Evolutionary conservation across 2,113 vertebrate genomes (phyloP).

Genomic region (Bubo blakistoni): DNA sequence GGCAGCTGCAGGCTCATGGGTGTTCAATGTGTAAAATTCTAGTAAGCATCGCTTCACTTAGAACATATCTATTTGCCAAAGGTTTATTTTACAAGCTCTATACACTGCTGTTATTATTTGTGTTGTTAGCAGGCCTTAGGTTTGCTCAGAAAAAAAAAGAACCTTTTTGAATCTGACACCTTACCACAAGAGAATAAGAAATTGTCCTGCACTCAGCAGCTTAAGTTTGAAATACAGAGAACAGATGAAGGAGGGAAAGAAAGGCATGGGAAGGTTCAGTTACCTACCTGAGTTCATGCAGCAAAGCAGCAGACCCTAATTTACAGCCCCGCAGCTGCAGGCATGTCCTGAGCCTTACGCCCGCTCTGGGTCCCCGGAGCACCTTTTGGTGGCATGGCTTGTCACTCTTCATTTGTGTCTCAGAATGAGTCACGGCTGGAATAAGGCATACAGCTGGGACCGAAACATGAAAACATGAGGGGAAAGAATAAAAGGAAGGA

Average conservation of each 20-base stretch:
- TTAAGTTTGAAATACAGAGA: background rate
- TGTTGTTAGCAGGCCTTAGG: background rate
- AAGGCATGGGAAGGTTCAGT: background rate
- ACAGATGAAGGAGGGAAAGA: background rate
- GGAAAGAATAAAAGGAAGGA: background rate
- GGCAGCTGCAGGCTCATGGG: background rate
- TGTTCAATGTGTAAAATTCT: background rate
- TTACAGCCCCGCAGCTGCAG: background rate
- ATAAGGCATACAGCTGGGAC: background rate
- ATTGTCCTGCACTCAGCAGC: background rate
- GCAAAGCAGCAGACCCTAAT: background rate
- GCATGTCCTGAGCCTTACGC: background rate
- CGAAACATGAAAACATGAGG: background rate
- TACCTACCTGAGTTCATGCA: background rate
- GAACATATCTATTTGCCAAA: background rate
- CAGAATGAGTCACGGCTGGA: background rate
- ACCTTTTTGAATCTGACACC: background rate
- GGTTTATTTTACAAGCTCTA: background rate
- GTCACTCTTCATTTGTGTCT: background rate
- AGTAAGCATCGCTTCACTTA: background rate
- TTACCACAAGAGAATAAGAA: background rate
- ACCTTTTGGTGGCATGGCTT: background rate
- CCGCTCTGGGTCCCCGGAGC: background rate
- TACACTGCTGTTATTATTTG: background rate
- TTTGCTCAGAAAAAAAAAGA: background rate